Base-by-base conservation (phyloP, 2,797 vertebrate species). In the Phoeniculus purpureus region DNA sequence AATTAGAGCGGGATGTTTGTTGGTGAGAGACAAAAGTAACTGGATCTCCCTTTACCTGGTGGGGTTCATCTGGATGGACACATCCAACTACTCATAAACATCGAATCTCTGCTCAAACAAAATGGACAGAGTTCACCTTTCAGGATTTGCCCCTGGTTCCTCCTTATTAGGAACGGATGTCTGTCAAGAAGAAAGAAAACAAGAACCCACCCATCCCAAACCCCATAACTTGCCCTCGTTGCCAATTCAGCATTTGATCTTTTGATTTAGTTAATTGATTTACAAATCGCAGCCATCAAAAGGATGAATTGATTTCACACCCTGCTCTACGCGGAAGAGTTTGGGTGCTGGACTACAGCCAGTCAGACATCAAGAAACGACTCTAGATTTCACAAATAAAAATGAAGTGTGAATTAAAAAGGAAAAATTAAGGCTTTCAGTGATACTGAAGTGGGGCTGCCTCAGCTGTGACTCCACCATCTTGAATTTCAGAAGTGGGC, bases 1-100 rank as follows among this genome's bases (percentile, higher is more conserved):
- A 96, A 96, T 96, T 96, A 94, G 83, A 91, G 87, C 51, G 79
- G 85, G 62, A 71, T n/a, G 55, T 95, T 94, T 88, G 84, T 74
- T 92, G 93, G 89, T 74, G 87, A 95, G 87, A 95, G 81, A 90
- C 78, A 85, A 75, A 90, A 94, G 83, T 51, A 92, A 89, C 48
- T 65, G 87, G 91, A 92, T 85, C 29, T 43, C 70, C 68, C 34
- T 59, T 82, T 29, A 61, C 60, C 85, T 45, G 78, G 78, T 58
- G 79, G 81, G 82, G 1, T 86, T 91, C 95, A 50, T 81, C 77
- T 86, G 95, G 87, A 81, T 40, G 70, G 78, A 91, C 90, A 43
- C 43, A 43, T 43, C 43, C 43, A 43, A 9, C 43, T 43, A 43
- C 43, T 43, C 2, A 31, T 3, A 34, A 89, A 40, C 60, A 64